These are phyloP conservation scores for Palloptera scutellata DNA, from an alignment of 2,888 invertebrate genomes.

Conservation along the genomic window DNA sequence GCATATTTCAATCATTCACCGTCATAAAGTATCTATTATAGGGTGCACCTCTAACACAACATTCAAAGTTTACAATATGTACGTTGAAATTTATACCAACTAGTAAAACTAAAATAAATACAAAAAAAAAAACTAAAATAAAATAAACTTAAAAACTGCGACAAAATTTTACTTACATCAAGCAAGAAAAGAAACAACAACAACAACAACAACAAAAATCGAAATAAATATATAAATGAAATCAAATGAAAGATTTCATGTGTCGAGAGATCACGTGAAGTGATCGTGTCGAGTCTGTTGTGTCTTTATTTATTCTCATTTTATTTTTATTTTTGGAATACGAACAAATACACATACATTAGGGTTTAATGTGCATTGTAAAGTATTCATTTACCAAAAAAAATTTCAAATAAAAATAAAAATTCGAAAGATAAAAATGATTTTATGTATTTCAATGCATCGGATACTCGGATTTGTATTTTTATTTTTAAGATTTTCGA, in stretches of 20 bases:
- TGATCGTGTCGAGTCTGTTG: slow-evolving; percentile 26
- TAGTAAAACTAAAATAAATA: slow-evolving; percentile 3
- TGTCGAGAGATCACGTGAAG: slow-evolving; percentile 39
- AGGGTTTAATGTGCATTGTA: no score
- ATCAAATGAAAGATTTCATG: slow-evolving; percentile 18
- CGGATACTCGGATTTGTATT: not conserved
- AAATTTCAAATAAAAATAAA: slow-evolving; percentile 1
- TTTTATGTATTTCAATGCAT: slow-evolving; percentile 20
- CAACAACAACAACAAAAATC: slow-evolving; percentile 2
- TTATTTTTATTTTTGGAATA: not conserved
- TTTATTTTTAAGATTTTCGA: no score
- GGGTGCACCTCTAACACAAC: no score
- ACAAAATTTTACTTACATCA: not conserved
- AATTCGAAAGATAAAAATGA: no score
- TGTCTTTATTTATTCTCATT: not conserved
- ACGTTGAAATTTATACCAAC: no score
- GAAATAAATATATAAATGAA: slow-evolving; percentile 12
- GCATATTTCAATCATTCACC: no score
- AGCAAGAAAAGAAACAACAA: slow-evolving; percentile 13
- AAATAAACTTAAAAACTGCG: slow-evolving; percentile 13
- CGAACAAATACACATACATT: no score
- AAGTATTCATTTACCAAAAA: not conserved
- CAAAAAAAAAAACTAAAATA: slow-evolving; percentile 7
- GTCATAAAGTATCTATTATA: no score
- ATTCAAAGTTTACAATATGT: no score